Conservation (phyloP, 2,113 vertebrate species). For the Solenodon paradoxus region DNA sequence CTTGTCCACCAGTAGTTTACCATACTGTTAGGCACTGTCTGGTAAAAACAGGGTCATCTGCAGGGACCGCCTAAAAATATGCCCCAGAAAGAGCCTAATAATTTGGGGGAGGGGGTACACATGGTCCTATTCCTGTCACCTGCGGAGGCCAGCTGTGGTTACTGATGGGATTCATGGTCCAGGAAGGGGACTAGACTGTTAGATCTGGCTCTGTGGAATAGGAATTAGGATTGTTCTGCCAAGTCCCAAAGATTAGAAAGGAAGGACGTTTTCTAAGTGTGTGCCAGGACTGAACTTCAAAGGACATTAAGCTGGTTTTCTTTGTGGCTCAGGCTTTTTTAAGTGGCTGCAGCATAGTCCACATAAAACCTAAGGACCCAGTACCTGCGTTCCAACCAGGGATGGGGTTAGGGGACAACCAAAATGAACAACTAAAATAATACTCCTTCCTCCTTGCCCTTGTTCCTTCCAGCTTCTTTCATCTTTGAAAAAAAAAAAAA, state of each 20-base stretch:
- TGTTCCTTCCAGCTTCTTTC: no score
- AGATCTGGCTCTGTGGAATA: not conserved
- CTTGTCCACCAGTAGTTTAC: not conserved
- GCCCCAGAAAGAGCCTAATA: not conserved
- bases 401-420: no score
- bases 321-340: no score
- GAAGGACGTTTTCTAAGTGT: not conserved
- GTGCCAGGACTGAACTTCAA: not conserved
- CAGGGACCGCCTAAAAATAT: not conserved
- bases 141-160: not conserved
- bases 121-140: not conserved
- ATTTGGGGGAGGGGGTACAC: not conserved
- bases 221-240: not conserved
- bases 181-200: not conserved
- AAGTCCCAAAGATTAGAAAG: not conserved
- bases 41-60: not conserved
- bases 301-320: no score
- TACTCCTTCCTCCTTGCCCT: no score
- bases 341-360: no score
- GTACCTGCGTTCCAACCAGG: no score
- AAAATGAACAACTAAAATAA: no score
- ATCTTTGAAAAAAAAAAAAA: no score
- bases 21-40: not conserved
- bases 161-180: not conserved
- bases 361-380: no score